A percentile compares a stretch with the other conserved stretches of the same genome.
These are phyloP conservation scores for Agonopterix subpropinquella DNA, from an alignment of 2,888 invertebrate species.

Conservation along the genomic window DNA sequence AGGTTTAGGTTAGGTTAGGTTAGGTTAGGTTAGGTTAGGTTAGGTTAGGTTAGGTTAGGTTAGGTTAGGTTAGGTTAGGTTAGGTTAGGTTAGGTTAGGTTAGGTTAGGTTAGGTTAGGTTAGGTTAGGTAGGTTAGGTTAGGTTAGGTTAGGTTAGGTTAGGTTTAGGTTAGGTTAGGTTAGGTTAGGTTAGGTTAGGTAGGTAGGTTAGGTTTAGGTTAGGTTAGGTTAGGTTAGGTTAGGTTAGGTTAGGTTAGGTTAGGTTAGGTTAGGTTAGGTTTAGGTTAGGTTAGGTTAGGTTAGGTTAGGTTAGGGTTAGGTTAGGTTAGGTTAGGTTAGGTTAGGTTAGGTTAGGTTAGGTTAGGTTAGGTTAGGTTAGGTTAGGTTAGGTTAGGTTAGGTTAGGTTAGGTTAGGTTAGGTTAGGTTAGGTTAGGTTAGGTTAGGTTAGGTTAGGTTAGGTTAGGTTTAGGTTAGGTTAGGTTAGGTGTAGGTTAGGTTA, in stretches of 20 bases:
- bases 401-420: constrained; percentile 14
- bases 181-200: no score
- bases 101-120: constrained; percentile 3
- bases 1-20: no score
- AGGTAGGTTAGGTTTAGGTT: no score
- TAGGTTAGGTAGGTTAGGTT: constrained; percentile 13
- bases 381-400: constrained; percentile 14
- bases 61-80: no score
- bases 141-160: constrained; percentile 12
- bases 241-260: constrained; percentile 14
- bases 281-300: constrained; percentile 14
- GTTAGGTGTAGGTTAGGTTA: no score
- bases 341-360: constrained; percentile 14
- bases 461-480: no score
- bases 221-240: constrained; percentile 12
- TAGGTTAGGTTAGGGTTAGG: constrained; percentile 14
- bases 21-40: no score
- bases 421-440: constrained; percentile 12
- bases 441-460: constrained; percentile 12
- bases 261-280: no score
- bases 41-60: no score
- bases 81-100: no score
- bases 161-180: constrained; percentile 13
- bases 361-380: constrained; percentile 14
- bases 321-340: constrained; percentile 13